phyloP scores from a whole-genome alignment of 2,888 invertebrate genomes.

The Heliconius aoede region DNA sequence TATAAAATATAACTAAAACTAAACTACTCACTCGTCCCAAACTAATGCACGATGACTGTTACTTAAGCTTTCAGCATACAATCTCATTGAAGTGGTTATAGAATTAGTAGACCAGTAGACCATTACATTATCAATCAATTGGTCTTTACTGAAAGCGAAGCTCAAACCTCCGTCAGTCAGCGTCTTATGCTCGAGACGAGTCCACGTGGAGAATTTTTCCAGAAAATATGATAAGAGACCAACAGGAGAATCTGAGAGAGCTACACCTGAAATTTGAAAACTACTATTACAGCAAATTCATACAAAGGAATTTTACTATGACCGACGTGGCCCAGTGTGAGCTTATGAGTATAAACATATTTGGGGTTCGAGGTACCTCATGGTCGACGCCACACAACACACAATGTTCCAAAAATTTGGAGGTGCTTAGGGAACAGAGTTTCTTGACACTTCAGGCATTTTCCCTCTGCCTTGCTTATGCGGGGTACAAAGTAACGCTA shows the following conservation, averaged over 20 bases:
- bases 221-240: conserved; percentile 92
- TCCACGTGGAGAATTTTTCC: conserved; percentile 93
- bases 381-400: too few species aligned
- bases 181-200: conserved; percentile 71
- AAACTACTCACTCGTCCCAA: conserved; percentile 21
- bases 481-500: conserved; percentile 25
- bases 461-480: neutral
- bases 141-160: conserved; percentile 86
- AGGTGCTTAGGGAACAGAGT: too few species aligned
- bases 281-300: neutral
- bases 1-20: neutral
- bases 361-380: too few species aligned
- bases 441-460: too few species aligned
- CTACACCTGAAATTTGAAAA: conserved; percentile 56
- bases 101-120: conserved; percentile 91
- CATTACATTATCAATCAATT: conserved; percentile 89
- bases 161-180: conserved; percentile 87
- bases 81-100: conserved; percentile 89
- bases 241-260: conserved; percentile 88
- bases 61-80: conserved; percentile 86
- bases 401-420: too few species aligned
- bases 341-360: too few species aligned
- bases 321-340: too few species aligned
- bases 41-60: conserved; percentile 27
- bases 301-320: neutral